Base-by-base conservation (phyloP, 2,113 vertebrate genomes). In the Sisor rabdophorus region DNA sequence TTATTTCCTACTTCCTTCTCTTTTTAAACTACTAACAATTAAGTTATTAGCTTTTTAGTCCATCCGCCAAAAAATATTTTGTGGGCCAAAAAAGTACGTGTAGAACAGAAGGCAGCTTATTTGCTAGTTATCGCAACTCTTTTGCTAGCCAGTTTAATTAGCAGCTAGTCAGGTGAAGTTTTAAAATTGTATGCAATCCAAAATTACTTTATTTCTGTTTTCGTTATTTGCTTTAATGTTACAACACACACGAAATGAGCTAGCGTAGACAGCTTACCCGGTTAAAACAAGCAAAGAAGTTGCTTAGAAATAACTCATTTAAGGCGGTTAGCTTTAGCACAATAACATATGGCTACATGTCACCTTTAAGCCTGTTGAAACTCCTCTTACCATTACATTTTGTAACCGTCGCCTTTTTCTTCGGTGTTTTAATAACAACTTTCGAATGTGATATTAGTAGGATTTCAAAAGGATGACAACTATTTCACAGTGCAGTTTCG, bases 271-370 rank as follows among this genome's bases (percentile, higher is more conserved):
- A 67, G 50, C 15, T 28, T 68, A n/a, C 9, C 44, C 24, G 24
- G 65, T 50, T 48, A 11, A 69, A 26, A 17, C 64, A 50, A 64
- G 32, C 19, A 11, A 74, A 54, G 8, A 55, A 58, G 24, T 30
- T 58, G 75, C 40, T 48, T 61, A 30, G 32, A 44, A 70, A 36
- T 32, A n/a, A 40, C 2, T 36, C 24, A 60, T 11, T 36, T 24
- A 3, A n/a, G 7, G 12, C 11, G 36, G 53, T 17, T 47, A 69
- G 63, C 75, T 11, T 76, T 76, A 69, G 52, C 61, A 55, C 67
- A 61, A 61, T 53, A 73, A 65, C 77, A 72, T 78, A 64, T 73
- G 77, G 69, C 28, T 52, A 15, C 44, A 6, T 12, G 11, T 40
- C 20, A 22, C 16, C 15, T 28, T 28, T 30, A 40, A 71, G 3